Conservation (phyloP, 53 echinoderm and acorn worm genomes). For the Echinarachnius parma region DNA sequence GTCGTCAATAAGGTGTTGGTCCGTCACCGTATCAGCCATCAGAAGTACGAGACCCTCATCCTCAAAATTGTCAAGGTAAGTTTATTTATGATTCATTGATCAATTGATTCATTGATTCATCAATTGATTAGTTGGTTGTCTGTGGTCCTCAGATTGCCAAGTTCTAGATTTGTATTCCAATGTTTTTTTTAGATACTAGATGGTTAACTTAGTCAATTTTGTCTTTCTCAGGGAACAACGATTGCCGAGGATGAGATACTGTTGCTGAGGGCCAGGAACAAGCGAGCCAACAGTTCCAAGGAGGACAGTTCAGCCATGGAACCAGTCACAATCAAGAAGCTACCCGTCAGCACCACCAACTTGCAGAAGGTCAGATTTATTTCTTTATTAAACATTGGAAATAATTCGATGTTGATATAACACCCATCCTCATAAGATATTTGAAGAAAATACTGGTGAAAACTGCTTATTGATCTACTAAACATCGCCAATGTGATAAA, state of each 20-base stretch:
- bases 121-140: too few species aligned
- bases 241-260: constrained; percentile 91
- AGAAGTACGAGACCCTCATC: constrained; percentile 93
- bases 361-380: constrained; percentile 64
- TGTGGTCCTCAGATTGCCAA: too few species aligned
- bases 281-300: constrained; percentile 54
- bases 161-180: too few species aligned
- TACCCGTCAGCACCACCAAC: constrained; percentile 85
- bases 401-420: too few species aligned
- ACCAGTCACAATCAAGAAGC: constrained; percentile 81
- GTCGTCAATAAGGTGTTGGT: constrained; percentile 94
- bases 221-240: constrained; percentile 73
- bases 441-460: too few species aligned
- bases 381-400: too few species aligned
- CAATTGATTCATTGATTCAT: not conserved
- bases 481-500: too few species aligned
- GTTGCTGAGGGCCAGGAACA: constrained; percentile 69
- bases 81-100: not conserved
- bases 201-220: too few species aligned
- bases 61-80: constrained; percentile 88
- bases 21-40: constrained; percentile 82
- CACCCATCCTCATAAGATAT: too few species aligned
- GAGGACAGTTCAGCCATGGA: constrained; percentile 69
- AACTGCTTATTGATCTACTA: too few species aligned
- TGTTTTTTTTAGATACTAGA: too few species aligned